These are phyloP conservation scores for Heteropelma amictum DNA, from an alignment of 2,888 invertebrate genomes.

Conservation along the genomic window DNA sequence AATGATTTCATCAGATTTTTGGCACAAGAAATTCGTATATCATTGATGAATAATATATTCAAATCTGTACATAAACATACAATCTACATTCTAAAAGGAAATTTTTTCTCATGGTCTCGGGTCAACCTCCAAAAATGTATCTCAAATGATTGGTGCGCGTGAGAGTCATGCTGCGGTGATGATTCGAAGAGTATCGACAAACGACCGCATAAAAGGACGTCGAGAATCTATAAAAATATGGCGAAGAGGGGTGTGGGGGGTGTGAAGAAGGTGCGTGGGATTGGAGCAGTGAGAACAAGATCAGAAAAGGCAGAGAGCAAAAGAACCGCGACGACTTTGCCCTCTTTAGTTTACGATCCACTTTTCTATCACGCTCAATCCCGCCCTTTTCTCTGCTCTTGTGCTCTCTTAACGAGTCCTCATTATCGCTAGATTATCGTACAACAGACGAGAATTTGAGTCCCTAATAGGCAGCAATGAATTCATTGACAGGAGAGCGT, in stretches of 20 bases:
- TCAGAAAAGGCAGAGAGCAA: conserved; percentile 3
- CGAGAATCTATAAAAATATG: background rate
- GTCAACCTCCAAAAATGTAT: too few relatives aligned
- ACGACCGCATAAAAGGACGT: background rate
- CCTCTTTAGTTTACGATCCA: conserved; percentile 22
- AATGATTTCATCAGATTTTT: too few relatives aligned
- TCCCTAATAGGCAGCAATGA: conserved; percentile 70
- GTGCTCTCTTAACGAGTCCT: conserved; percentile 68
- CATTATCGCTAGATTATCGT: conserved; percentile 75
- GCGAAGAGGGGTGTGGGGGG: background rate
- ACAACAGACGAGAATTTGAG: conserved; percentile 70
- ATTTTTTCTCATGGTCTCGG: too few relatives aligned
- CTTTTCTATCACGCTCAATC: conserved; percentile 22
- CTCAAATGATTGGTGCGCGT: background rate
- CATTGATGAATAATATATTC: background rate
- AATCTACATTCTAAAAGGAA: too few relatives aligned
- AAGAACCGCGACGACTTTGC: background rate
- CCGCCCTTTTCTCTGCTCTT: conserved; percentile 35
- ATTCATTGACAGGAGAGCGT: conserved; percentile 69
- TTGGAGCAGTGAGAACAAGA: background rate
- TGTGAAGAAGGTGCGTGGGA: background rate
- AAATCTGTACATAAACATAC: background rate
- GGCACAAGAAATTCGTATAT: too few relatives aligned
- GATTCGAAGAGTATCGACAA: conserved; percentile 30
- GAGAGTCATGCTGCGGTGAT: background rate